These are phyloP conservation scores for Eretmocerus hayati DNA, from an alignment of 2,888 invertebrate genomes.

Conservation along the genomic window DNA sequence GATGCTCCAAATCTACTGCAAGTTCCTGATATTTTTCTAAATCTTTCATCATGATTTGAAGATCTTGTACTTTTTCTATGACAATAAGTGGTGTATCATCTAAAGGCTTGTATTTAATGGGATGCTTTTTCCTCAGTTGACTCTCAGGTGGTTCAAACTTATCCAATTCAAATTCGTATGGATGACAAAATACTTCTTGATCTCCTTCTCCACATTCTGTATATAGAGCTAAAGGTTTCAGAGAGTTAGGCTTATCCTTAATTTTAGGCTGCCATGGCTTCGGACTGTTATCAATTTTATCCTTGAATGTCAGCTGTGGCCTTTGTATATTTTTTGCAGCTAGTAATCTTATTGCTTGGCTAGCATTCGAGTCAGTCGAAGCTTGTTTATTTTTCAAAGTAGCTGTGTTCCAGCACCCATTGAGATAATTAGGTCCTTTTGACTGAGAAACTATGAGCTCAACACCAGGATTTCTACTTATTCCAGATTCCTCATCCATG, in stretches of 20 bases:
- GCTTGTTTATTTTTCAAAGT: conserved; percentile 8
- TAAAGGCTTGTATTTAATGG: conserved; percentile 49
- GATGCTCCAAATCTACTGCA: conserved; percentile 90
- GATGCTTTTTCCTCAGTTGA: conserved; percentile 50
- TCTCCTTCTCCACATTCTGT: conserved; percentile 62
- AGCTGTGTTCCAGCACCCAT: conserved; percentile 57
- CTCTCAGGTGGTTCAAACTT: conserved; percentile 56
- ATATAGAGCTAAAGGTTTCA: conserved; percentile 71
- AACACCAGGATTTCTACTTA: conserved; percentile 51
- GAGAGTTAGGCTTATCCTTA: conserved; percentile 78
- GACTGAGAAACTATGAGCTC: conserved; percentile 49
- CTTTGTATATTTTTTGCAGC: conserved; percentile 67
- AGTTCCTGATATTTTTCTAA: conserved; percentile 65
- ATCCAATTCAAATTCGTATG: conserved; percentile 79
- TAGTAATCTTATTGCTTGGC: conserved; percentile 51
- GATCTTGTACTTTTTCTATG: conserved; percentile 59
- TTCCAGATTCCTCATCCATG: conserved; percentile 62
- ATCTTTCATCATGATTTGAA: conserved; percentile 61
- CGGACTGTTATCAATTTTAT: conserved; percentile 74
- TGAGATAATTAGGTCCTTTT: conserved; percentile 44
- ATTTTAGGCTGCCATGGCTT: conserved; percentile 78
- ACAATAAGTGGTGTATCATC: conserved; percentile 61
- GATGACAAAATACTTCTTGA: conserved; percentile 54
- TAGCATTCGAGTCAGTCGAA: background rate
- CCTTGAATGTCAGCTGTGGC: conserved; percentile 80